Evolutionary conservation across 2,113 vertebrate species (phyloP).

Genomic region (Arizona elegans): DNA sequence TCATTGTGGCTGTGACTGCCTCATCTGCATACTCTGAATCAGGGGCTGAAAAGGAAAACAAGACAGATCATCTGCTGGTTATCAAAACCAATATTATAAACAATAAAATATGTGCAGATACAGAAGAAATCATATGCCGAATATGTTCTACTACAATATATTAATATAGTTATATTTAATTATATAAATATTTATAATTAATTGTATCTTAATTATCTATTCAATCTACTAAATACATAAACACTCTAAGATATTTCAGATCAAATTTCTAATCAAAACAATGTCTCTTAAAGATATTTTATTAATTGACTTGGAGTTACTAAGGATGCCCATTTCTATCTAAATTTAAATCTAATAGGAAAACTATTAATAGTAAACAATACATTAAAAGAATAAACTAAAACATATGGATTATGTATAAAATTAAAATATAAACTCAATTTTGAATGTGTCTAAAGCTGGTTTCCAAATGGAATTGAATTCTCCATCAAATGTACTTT

Average conservation of each 20-base stretch:
- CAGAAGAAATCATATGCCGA: not conserved
- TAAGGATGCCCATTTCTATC: not conserved
- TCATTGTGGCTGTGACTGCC: not conserved
- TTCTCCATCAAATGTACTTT: not conserved
- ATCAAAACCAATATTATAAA: not conserved
- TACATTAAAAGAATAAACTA: not conserved
- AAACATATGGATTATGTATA: not conserved
- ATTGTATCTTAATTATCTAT: not conserved
- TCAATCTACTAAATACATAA: not conserved
- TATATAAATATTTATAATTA: not conserved
- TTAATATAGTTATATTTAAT: not conserved
- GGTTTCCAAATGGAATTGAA: not conserved
- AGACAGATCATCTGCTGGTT: not conserved
- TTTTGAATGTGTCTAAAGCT: not conserved
- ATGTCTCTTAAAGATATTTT: not conserved
- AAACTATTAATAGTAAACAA: not conserved
- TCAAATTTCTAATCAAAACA: not conserved
- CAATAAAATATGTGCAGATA: not conserved
- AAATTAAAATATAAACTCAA: not conserved
- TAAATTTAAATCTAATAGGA: not conserved
- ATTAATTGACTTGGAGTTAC: not conserved
- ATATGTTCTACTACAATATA: not conserved
- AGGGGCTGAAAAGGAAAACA: not conserved
- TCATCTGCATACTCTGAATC: not conserved
- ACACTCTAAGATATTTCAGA: not conserved